Percentiles rank a stretch among this genome's conserved stretches.
Evolutionary conservation across 2,113 vertebrate species (phyloP).

Genomic region (Catharus bicknelli): DNA sequence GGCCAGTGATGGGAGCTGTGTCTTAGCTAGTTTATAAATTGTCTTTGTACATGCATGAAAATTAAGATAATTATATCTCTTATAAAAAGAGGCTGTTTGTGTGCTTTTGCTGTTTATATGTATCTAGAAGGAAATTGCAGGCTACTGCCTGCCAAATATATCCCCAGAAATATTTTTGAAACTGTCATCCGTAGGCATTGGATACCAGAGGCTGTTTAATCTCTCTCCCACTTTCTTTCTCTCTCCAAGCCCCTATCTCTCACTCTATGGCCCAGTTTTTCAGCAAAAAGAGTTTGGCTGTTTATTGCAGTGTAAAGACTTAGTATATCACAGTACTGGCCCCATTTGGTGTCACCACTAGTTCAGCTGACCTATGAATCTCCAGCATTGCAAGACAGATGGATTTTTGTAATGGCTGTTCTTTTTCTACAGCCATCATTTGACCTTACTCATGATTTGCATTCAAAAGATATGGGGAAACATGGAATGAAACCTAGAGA

Average conservation of each 20-base stretch:
- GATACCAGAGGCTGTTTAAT: constrained; percentile 32
- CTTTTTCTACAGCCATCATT: not conserved
- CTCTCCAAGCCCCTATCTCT: not conserved
- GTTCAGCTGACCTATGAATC: not conserved
- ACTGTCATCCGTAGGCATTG: constrained; percentile 21
- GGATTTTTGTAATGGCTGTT: not conserved
- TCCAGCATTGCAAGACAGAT: not conserved
- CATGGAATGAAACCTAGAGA: not conserved
- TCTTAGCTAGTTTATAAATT: not conserved
- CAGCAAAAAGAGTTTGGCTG: not conserved
- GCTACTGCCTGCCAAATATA: constrained; percentile 34
- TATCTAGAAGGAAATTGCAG: constrained; percentile 22
- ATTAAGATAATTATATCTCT: constrained; percentile 2
- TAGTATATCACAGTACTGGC: not conserved
- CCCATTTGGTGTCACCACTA: not conserved
- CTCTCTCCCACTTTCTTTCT: constrained; percentile 14
- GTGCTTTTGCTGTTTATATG: constrained; percentile 5
- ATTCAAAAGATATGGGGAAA: not conserved
- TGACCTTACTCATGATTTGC: not conserved
- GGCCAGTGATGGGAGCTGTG: not conserved
- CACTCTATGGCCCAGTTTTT: constrained; percentile 17
- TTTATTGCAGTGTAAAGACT: not conserved
- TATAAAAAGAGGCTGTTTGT: not conserved
- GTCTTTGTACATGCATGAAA: not conserved
- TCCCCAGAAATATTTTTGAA: constrained; percentile 46